Percentiles rank a stretch among this genome's conserved stretches.
These are phyloP conservation scores for Merops nubicus DNA, from an alignment of 2,113 vertebrate genomes.

Conservation along the genomic window DNA sequence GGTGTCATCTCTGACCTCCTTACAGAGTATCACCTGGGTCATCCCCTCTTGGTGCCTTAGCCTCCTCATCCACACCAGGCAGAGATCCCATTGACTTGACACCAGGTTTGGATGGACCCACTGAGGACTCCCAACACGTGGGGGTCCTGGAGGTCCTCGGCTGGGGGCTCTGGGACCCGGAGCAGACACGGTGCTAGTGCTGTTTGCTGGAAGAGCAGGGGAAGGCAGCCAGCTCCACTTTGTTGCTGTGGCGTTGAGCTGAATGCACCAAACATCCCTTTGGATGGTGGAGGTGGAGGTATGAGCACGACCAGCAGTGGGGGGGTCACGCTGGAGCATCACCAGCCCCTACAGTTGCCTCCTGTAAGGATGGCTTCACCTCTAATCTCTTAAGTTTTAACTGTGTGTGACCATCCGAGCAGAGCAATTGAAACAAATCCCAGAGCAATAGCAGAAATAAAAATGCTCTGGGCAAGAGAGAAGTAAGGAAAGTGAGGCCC, in stretches of 20 bases:
- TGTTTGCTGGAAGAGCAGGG: not conserved
- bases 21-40: not conserved
- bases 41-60: rapidly evolving
- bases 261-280: not conserved
- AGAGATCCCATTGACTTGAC: not conserved
- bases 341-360: not conserved
- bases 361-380: not conserved
- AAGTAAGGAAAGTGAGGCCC: not conserved
- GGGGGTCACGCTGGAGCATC: not conserved
- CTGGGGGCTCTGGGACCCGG: no score
- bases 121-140: rapidly evolving
- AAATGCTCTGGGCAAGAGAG: not conserved
- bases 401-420: not conserved
- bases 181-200: not conserved
- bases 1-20: not conserved
- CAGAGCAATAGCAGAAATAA: not conserved
- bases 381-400: not conserved
- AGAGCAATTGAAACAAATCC: not conserved
- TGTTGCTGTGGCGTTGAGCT: not conserved
- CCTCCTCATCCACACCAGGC: not conserved
- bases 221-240: not conserved
- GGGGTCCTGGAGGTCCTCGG: not conserved
- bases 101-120: not conserved
- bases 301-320: not conserved
- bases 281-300: not conserved